Evolutionary conservation across 2,113 vertebrate species (phyloP).

Genomic region (Muntiacus reevesi): DNA sequence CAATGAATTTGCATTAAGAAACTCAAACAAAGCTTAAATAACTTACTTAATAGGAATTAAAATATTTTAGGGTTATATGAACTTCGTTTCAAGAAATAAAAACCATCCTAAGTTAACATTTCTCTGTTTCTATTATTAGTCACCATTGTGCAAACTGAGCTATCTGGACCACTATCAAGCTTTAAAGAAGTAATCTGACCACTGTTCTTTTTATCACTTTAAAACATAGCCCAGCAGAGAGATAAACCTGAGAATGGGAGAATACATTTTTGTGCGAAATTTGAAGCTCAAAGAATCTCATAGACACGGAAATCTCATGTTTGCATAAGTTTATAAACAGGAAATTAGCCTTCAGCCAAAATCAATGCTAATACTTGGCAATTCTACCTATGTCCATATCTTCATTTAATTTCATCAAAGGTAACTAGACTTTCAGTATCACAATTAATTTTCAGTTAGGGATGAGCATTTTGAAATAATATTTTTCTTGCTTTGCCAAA

Average conservation of each 20-base stretch:
- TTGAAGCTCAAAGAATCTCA: slow-evolving; percentile 1
- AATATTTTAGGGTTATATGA: slow-evolving; percentile 30
- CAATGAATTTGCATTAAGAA: background rate
- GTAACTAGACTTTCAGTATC: background rate
- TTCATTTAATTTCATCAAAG: background rate
- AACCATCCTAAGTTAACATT: background rate
- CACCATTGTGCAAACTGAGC: slow-evolving; percentile 50
- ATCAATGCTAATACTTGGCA: background rate
- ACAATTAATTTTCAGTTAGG: background rate
- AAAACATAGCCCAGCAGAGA: background rate
- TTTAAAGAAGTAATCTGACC: slow-evolving; percentile 57
- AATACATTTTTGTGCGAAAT: background rate
- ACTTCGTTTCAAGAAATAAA: slow-evolving; percentile 7
- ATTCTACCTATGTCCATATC: background rate
- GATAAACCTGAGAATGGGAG: slow-evolving; percentile 26
- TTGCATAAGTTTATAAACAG: background rate
- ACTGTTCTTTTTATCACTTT: slow-evolving; percentile 33
- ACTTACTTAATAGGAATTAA: background rate
- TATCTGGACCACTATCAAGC: slow-evolving; percentile 17
- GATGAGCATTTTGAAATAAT: background rate
- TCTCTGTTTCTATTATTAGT: slow-evolving; percentile 13
- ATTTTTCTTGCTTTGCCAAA: background rate
- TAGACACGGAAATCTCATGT: background rate
- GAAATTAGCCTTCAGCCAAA: background rate
- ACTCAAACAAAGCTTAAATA: background rate